Percentiles rank a stretch among this genome's conserved stretches.
Conservation (phyloP, 2,888 invertebrate species). For the Oxytorus armatus region DNA sequence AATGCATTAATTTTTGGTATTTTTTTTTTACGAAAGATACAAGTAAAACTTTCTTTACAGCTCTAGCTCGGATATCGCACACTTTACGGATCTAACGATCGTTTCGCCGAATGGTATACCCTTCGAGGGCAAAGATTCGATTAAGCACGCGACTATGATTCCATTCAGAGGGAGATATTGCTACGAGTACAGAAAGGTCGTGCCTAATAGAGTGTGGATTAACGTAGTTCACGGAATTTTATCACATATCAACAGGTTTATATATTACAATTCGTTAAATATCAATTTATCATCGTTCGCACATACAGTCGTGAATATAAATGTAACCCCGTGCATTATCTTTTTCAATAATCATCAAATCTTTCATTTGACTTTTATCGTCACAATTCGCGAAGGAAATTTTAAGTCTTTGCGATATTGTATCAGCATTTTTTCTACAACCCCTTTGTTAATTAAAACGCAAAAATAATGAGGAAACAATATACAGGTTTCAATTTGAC, state of each 20-base stretch:
- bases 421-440: too few relatives aligned
- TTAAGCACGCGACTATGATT: slow-evolving; percentile 84
- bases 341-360: too few relatives aligned
- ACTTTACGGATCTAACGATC: slow-evolving; percentile 89
- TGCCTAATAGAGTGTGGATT: slow-evolving; percentile 88
- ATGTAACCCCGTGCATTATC: too few relatives aligned
- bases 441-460: too few relatives aligned
- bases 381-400: too few relatives aligned
- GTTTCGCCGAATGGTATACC: slow-evolving; percentile 89
- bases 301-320: too few relatives aligned
- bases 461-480: too few relatives aligned
- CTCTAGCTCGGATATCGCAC: slow-evolving; percentile 85
- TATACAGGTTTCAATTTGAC: too few relatives aligned
- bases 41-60: slow-evolving; percentile 75
- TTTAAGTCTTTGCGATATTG: too few relatives aligned
- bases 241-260: slow-evolving; percentile 86
- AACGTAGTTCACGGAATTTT: slow-evolving; percentile 88
- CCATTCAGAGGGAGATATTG: slow-evolving; percentile 86
- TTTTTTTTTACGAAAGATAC: not conserved
- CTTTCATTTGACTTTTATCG: too few relatives aligned
- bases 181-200: slow-evolving; percentile 86
- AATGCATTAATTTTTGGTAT: not conserved
- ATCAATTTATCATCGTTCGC: not conserved
- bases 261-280: not conserved
- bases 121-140: slow-evolving; percentile 84